Conservation (phyloP, 2,888 invertebrate genomes). For the Thalpophila matura region DNA sequence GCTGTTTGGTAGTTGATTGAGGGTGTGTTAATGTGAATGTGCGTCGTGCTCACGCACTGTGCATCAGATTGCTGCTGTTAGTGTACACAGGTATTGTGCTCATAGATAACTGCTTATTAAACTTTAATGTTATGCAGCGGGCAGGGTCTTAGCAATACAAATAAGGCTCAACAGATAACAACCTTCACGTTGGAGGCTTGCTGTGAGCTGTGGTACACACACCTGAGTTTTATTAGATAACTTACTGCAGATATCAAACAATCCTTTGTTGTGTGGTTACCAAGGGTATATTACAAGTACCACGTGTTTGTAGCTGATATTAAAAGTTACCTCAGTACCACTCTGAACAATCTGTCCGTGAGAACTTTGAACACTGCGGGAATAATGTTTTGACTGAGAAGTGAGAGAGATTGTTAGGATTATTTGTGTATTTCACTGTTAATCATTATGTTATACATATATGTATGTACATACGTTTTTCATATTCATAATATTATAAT, state of each 20-base stretch:
- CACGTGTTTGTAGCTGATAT: neutral
- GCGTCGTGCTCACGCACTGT: slow-evolving; percentile 9
- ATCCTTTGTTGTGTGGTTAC: neutral
- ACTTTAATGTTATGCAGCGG: neutral
- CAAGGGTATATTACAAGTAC: neutral
- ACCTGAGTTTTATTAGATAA: neutral
- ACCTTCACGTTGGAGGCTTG: neutral
- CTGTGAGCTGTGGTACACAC: neutral
- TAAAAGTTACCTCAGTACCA: slow-evolving; percentile 17
- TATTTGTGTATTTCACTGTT: too few relatives aligned
- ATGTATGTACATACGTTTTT: too few relatives aligned
- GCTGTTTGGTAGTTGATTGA: neutral
- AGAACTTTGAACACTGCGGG: too few relatives aligned
- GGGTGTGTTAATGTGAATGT: neutral
- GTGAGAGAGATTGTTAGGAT: too few relatives aligned
- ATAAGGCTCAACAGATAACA: neutral
- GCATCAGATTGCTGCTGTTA: slow-evolving; percentile 1
- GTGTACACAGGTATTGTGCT: slow-evolving; percentile 29
- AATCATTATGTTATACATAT: too few relatives aligned
- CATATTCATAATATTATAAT: too few relatives aligned
- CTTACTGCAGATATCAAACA: slow-evolving; percentile 12
- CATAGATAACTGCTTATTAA: neutral
- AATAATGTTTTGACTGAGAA: too few relatives aligned
- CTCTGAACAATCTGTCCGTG: slow-evolving; percentile 6
- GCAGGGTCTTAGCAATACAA: neutral